Base-by-base conservation (phyloP, 2,888 invertebrate genomes). In the Troides helena region DNA sequence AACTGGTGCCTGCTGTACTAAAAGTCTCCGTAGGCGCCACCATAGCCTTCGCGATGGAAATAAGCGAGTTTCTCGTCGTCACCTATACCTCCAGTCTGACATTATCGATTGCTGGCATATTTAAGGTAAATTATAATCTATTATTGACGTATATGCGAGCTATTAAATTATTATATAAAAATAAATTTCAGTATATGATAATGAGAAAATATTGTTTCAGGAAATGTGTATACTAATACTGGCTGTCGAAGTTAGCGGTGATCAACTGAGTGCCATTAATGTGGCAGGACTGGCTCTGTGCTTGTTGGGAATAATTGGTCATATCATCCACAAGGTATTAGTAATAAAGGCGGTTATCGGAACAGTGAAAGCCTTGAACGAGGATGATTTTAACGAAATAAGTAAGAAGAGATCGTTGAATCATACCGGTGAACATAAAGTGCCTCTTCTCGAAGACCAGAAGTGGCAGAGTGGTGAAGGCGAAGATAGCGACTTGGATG, bases 21-120 rank as follows among this genome's bases (percentile, higher is more conserved):
- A 95, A 95, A 81, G 94, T 98, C 50, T 89, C 96, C 0, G 88
- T 95, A 5, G 98, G 98, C 64, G 98, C 98, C 68, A 89, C 97
- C 67, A 94, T 98, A 77, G 99, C 98, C 30, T 98, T 99, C 89
- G 94, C 95, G 63, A 98, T 99, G 98, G 99, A 99, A 93, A 94
- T 98, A 73, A 96, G 96, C 86, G 99, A 99, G 92, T 99, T 98
- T 85, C 93, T 99, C 74, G 96, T 99, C 43, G 95, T 99, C 71
- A 96, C 96, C 0, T 95, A 96, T 86, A 99, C 99, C 0, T 99
- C 99, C 78, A 98, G 99, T 93, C 95, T 99, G 68, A 99, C 99
- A 0, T 93, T 99, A 60, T 98, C 98, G 30, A 96, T 99, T 77
- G 96, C 98, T 62, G 99, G 99, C 71, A 98, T 99, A 83, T 96